Percentiles rank a stretch among this genome's conserved stretches.
phyloP scores from a whole-genome alignment of 2,888 invertebrate species.

The Drosophila mulleri region DNA sequence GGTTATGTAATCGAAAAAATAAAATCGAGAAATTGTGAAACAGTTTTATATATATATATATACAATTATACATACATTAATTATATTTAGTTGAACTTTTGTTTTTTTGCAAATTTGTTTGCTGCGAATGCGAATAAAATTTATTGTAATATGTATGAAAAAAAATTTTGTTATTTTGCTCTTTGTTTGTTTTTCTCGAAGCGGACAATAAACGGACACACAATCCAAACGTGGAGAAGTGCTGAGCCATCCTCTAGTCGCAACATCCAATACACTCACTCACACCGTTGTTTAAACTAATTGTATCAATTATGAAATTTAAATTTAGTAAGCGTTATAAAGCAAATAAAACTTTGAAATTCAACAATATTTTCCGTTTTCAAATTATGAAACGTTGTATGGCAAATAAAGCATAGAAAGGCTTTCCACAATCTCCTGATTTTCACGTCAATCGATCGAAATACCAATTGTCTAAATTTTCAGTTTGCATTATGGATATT shows the following conservation, averaged over 20 bases:
- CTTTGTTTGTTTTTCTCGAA: conserved; percentile 26
- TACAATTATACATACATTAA: conserved; percentile 49
- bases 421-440: background rate
- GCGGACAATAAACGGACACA: conserved; percentile 60
- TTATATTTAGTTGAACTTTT: conserved; percentile 50
- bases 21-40: conserved; percentile 54
- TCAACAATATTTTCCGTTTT: too few relatives aligned
- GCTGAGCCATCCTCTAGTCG: background rate
- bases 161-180: conserved; percentile 20
- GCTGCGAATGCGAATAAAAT: conserved; percentile 69
- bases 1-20: conserved; percentile 49
- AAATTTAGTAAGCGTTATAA: conserved; percentile 38
- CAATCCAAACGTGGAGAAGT: conserved; percentile 12
- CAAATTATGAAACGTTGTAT: conserved; percentile 20
- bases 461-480: conserved; percentile 12
- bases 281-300: conserved; percentile 42
- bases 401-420: conserved; percentile 33
- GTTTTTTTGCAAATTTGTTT: conserved; percentile 61
- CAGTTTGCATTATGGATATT: conserved; percentile 8
- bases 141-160: conserved; percentile 59
- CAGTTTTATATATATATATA: conserved; percentile 61
- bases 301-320: conserved; percentile 64
- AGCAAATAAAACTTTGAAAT: conserved; percentile 33
- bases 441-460: conserved; percentile 7
- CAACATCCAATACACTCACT: conserved; percentile 8